These are phyloP conservation scores for Tinamus major DNA, from an alignment of 2,797 vertebrate species.

Conservation along the genomic window DNA sequence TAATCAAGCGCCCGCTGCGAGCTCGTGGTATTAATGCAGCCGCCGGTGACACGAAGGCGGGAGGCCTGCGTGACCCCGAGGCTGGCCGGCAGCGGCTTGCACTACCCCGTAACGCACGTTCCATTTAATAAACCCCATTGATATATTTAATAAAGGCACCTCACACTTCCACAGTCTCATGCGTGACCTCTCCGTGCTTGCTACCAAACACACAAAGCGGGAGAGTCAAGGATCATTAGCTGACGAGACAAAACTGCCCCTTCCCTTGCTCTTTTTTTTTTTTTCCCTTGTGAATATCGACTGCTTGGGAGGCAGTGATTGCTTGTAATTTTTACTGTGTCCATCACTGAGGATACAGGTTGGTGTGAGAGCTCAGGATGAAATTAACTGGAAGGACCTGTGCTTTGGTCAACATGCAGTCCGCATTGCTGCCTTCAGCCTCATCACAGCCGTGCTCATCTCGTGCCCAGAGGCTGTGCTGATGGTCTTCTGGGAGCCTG, in stretches of 20 bases:
- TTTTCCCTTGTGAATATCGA: neutral
- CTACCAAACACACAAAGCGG: conserved; percentile 33
- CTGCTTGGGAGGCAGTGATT: neutral
- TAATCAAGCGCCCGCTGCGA: conserved; percentile 41
- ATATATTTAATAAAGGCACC: conserved; percentile 24
- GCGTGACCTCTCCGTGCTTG: conserved; percentile 59
- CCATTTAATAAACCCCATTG: conserved; percentile 41
- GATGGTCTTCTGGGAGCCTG: neutral
- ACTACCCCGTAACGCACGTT: neutral
- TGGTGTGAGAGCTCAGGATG: neutral
- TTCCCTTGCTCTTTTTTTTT: conserved; percentile 26
- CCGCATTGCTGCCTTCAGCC: neutral
- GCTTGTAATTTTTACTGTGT: neutral
- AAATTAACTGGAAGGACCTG: neutral
- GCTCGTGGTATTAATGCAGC: neutral
- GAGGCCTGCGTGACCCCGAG: conserved; percentile 3
- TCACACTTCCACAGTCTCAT: conserved; percentile 16
- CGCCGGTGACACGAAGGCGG: conserved; percentile 3
- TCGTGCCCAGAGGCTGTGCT: neutral
- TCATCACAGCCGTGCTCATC: rapidly evolving
- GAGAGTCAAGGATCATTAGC: conserved; percentile 57
- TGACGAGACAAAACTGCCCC: conserved; percentile 44
- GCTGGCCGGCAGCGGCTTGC: neutral
- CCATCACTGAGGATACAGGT: neutral
- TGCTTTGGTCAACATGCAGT: neutral